Conservation (phyloP, 1,140 invertebrate genomes). For the Brachionus rotundiformis region DNA sequence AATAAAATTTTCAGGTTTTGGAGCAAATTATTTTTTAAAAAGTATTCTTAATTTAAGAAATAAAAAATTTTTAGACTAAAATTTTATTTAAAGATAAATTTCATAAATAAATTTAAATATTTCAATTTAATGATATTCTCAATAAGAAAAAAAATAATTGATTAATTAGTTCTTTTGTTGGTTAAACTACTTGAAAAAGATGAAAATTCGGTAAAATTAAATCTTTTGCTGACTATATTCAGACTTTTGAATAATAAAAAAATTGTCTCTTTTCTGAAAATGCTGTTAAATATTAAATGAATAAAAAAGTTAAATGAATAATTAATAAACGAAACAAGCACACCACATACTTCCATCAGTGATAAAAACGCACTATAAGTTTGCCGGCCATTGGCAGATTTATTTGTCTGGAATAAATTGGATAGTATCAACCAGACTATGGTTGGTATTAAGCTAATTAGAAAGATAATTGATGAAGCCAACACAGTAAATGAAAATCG, state of each 20-base stretch:
- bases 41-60: too few relatives aligned
- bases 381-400: neutral
- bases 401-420: neutral
- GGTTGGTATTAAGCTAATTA: neutral
- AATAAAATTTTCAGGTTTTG: too few relatives aligned
- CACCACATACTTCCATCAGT: neutral
- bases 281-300: neutral
- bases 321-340: neutral
- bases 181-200: neutral
- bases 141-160: too few relatives aligned
- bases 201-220: neutral
- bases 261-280: neutral
- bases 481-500: neutral
- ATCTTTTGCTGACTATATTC: neutral
- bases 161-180: neutral
- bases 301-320: slow-evolving; percentile 7
- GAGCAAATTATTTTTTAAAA: too few relatives aligned
- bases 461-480: neutral
- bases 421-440: neutral
- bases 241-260: neutral
- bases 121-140: too few relatives aligned
- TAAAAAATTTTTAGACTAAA: too few relatives aligned
- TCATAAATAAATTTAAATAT: too few relatives aligned
- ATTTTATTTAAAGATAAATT: too few relatives aligned
- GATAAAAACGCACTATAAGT: neutral